phyloP scores from a whole-genome alignment of 1,140 invertebrate species.

The Bilobella aurantiaca region DNA sequence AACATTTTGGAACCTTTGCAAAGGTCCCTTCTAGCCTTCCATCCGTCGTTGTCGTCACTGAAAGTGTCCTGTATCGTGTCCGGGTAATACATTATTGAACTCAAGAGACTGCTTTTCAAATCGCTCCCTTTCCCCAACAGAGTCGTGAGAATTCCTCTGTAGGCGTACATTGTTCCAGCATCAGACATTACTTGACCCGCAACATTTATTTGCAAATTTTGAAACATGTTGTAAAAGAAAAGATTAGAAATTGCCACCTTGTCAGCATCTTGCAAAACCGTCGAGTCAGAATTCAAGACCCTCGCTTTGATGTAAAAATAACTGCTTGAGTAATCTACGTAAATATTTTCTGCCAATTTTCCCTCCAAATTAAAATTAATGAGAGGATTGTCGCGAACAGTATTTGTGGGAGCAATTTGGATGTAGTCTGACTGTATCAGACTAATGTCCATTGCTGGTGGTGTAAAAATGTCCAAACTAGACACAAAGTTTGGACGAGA shows the following conservation, averaged over 20 bases:
- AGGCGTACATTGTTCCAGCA: not conserved
- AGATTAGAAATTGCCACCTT: not conserved
- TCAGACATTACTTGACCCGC: not conserved
- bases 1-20: not conserved
- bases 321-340: not conserved
- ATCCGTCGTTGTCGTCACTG: not conserved
- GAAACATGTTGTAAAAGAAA: not conserved
- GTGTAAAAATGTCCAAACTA: not conserved
- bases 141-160: not conserved
- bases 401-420: not conserved
- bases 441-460: not conserved
- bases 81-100: not conserved
- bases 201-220: not conserved
- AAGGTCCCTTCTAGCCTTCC: not conserved
- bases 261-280: not conserved
- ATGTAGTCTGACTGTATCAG: not conserved
- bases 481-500: not conserved
- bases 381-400: not conserved
- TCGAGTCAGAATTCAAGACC: not conserved
- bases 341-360: not conserved
- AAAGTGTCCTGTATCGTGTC: not conserved
- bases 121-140: not conserved
- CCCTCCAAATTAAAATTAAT: not conserved
- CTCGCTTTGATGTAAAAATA: not conserved
- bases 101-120: not conserved